phyloP scores from a whole-genome alignment of 2,888 invertebrate species.

The Horisme vitalbata region DNA sequence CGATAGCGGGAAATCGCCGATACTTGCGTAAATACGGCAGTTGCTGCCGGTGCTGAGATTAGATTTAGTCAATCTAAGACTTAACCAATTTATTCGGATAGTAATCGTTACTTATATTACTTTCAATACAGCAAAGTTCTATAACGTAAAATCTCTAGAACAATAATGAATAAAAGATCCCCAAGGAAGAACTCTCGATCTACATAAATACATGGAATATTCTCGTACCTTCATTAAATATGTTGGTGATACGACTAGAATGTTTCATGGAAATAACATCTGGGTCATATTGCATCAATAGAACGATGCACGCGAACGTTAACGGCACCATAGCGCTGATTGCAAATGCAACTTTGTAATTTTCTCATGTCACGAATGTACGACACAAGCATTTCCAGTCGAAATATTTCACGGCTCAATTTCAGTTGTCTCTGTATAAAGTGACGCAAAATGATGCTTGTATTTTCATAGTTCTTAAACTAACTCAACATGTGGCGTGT shows the following conservation, averaged over 20 bases:
- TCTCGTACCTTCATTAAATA: constrained; percentile 5
- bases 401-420: constrained; percentile 30
- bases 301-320: constrained; percentile 67
- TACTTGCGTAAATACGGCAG: constrained; percentile 77
- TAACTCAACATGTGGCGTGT: background rate
- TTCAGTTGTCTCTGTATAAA: constrained; percentile 5
- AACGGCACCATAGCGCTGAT: constrained; percentile 64
- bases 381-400: constrained; percentile 39
- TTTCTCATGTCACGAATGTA: constrained; percentile 57
- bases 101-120: constrained; percentile 38
- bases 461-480: too few relatives aligned
- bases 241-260: constrained; percentile 36
- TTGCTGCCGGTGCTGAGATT: constrained; percentile 48
- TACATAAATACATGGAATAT: constrained; percentile 1
- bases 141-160: too few relatives aligned
- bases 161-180: too few relatives aligned
- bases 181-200: too few relatives aligned
- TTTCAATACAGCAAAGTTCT: constrained; percentile 22
- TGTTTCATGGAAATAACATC: constrained; percentile 65
- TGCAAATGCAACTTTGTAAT: constrained; percentile 63
- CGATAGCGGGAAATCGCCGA: constrained; percentile 68
- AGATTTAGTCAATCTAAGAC: constrained; percentile 47
- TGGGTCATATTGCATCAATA: constrained; percentile 75
- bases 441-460: too few relatives aligned
- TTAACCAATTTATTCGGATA: constrained; percentile 35